A percentile compares a stretch with the other conserved stretches of the same genome.
Conservation (phyloP, 2,113 vertebrate species). For the Nothobranchius furzeri region DNA sequence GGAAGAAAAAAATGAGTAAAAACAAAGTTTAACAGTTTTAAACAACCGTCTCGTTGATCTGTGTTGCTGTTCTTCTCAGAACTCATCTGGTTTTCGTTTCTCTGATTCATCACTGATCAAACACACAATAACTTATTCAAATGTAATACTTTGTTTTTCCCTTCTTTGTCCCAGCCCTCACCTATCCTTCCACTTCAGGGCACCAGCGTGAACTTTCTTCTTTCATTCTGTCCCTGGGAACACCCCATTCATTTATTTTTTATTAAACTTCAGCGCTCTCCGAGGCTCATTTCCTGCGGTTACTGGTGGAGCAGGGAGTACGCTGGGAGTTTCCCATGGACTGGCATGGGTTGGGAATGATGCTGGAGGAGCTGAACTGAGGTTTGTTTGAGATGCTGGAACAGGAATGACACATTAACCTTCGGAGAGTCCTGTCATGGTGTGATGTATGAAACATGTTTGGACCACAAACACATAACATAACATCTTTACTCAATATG, state of each 20-base stretch:
- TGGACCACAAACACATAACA: background rate
- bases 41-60: conserved; percentile 59
- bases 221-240: conserved; percentile 71
- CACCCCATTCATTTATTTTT: conserved; percentile 83
- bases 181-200: conserved; percentile 49
- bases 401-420: conserved; percentile 21
- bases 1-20: conserved; percentile 43
- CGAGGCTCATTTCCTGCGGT: conserved; percentile 80
- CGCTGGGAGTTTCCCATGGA: conserved; percentile 76
- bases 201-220: conserved; percentile 47
- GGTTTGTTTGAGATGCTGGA: conserved; percentile 42
- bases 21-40: conserved; percentile 55
- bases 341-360: conserved; percentile 66
- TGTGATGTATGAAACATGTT: conserved; percentile 31
- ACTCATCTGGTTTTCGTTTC: conserved; percentile 76
- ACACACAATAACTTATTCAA: conserved; percentile 60
- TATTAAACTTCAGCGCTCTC: conserved; percentile 83
- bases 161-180: conserved; percentile 33
- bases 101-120: conserved; percentile 65
- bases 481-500: too few relatives aligned
- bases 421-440: conserved; percentile 25
- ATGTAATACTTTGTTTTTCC: conserved; percentile 53
- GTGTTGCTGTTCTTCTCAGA: conserved; percentile 44
- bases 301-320: conserved; percentile 71
- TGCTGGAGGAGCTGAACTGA: conserved; percentile 50